phyloP scores from a whole-genome alignment of 2,797 vertebrate genomes.

The Pachyuromys duprasi region DNA sequence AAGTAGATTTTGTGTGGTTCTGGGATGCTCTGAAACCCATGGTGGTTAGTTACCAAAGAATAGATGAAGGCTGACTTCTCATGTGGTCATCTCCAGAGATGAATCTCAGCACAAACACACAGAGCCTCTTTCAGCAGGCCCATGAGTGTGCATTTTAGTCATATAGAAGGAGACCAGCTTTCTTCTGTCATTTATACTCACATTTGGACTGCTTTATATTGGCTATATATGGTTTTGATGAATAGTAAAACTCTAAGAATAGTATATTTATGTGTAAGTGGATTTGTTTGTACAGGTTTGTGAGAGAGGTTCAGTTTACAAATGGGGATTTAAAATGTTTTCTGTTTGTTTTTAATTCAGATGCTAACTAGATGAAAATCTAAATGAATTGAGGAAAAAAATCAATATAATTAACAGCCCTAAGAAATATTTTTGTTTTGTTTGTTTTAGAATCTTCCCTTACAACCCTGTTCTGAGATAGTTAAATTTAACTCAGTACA shows the following conservation, averaged over 20 bases:
- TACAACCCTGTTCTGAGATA: not conserved
- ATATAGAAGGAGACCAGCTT: not conserved
- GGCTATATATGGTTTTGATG: conserved; percentile 29
- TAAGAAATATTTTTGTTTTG: not conserved
- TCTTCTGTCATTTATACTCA: not conserved
- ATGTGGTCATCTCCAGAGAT: not conserved
- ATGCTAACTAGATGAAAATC: conserved; percentile 37
- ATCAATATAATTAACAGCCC: not conserved
- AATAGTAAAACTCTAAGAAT: not conserved
- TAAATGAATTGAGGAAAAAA: conserved; percentile 20
- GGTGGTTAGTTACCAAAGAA: conserved; percentile 33
- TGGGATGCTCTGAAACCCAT: not conserved
- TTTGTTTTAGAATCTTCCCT: not conserved
- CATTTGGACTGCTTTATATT: conserved; percentile 14
- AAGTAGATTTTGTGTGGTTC: not conserved
- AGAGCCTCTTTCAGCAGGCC: not conserved
- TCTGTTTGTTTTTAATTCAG: conserved; percentile 52
- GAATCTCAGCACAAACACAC: not conserved
- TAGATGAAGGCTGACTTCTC: not conserved
- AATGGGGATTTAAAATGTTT: not conserved
- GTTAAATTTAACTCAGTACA: not conserved
- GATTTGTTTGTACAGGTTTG: not conserved
- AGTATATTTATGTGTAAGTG: not conserved
- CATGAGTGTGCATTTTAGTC: not conserved
- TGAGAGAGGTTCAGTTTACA: not conserved